Evolutionary conservation across 1,140 invertebrate species (phyloP).

Genomic region (Scaptodrosophila lebanonensis): DNA sequence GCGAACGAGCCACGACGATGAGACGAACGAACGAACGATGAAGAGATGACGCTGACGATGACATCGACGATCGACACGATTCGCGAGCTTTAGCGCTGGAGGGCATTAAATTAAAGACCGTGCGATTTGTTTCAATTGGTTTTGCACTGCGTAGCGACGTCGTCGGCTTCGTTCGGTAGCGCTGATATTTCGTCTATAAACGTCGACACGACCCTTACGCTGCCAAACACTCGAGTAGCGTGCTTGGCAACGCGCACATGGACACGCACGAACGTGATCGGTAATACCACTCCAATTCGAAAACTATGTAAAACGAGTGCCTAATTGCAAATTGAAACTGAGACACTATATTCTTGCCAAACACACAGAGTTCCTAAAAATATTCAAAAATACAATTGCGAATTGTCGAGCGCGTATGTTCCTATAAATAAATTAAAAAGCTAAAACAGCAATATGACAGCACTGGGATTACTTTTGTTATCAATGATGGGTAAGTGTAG

Average conservation of each 20-base stretch:
- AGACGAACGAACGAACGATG: constrained; percentile 12
- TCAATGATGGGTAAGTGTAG: constrained; percentile 74
- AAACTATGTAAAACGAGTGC: constrained; percentile 5
- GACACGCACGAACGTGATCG: too few species aligned
- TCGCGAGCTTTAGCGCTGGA: background rate
- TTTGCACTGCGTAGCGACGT: constrained; percentile 57
- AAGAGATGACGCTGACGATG: constrained; percentile 10
- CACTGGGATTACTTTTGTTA: constrained; percentile 72
- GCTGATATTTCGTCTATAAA: constrained; percentile 61
- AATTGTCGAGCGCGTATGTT: background rate
- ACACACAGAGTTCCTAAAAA: constrained; percentile 6
- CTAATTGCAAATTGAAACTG: too few species aligned
- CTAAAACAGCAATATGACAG: constrained; percentile 54
- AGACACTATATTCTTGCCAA: too few species aligned
- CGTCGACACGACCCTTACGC: constrained; percentile 60
- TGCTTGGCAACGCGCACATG: constrained; percentile 45
- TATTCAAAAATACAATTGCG: constrained; percentile 19
- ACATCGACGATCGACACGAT: constrained; percentile 7
- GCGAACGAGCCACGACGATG: constrained; percentile 28
- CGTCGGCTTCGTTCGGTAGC: constrained; percentile 32
- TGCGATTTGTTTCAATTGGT: constrained; percentile 62
- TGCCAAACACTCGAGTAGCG: constrained; percentile 55
- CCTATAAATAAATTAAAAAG: constrained; percentile 7
- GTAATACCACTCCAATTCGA: constrained; percentile 11
- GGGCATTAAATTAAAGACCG: constrained; percentile 61